These are phyloP conservation scores for Mactromeris polynyma DNA, from an alignment of 2,888 invertebrate species.

Conservation along the genomic window DNA sequence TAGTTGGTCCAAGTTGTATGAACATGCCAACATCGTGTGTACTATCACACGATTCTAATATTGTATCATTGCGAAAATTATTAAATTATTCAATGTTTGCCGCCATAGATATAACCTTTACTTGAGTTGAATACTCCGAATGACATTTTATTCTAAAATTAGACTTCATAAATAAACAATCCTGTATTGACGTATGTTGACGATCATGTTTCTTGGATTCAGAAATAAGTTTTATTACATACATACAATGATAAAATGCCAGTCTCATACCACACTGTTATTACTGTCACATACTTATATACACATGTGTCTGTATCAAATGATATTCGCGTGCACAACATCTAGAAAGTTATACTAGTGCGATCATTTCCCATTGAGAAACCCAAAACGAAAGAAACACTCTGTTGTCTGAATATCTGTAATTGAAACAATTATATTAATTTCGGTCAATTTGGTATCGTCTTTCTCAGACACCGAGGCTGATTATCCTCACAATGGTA, in stretches of 20 bases:
- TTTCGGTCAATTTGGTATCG: conserved; percentile 25
- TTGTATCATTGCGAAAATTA: too few relatives aligned
- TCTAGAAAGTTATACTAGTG: not conserved
- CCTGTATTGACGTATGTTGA: too few relatives aligned
- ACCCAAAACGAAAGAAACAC: not conserved
- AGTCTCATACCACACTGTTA: not conserved
- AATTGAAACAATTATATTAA: conserved; percentile 23
- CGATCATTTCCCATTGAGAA: not conserved
- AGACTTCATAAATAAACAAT: too few relatives aligned
- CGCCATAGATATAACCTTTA: too few relatives aligned
- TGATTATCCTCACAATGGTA: not conserved
- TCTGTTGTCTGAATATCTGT: not conserved
- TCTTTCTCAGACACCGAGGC: not conserved
- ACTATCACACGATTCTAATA: too few relatives aligned
- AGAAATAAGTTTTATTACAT: not conserved
- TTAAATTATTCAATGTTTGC: too few relatives aligned
- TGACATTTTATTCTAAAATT: too few relatives aligned
- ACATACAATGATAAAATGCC: not conserved
- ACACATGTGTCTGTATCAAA: not conserved
- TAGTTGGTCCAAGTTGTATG: too few relatives aligned
- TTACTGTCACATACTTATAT: not conserved
- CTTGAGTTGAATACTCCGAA: too few relatives aligned
- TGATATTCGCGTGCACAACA: not conserved
- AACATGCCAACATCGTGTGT: too few relatives aligned
- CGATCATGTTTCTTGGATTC: not conserved